Conservation (phyloP, 2,797 vertebrate species). For the Schizopygopsis malacanthus region DNA sequence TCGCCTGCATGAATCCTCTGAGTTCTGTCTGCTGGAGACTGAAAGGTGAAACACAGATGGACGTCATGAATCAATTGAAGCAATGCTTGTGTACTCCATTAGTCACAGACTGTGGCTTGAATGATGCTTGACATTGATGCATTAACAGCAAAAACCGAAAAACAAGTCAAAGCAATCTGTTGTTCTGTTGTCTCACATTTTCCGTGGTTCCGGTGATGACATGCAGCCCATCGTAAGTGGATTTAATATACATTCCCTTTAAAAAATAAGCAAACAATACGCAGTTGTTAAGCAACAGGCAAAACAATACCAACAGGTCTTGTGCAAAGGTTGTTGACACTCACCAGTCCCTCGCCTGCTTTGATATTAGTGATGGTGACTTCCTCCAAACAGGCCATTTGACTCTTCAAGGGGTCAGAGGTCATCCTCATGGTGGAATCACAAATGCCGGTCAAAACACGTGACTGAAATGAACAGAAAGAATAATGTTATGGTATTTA, state of each 20-base stretch:
- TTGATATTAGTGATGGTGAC: conserved; percentile 86
- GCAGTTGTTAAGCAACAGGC: not conserved
- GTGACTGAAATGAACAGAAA: conserved; percentile 77
- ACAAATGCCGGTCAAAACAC: conserved; percentile 87
- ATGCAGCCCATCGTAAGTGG: conserved; percentile 95
- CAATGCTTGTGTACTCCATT: not conserved
- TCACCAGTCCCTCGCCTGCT: conserved; percentile 92
- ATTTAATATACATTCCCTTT: conserved; percentile 98
- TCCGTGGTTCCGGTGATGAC: conserved; percentile 96
- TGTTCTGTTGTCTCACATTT: conserved; percentile 83
- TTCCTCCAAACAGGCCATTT: conserved; percentile 86
- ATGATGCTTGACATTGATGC: conserved; percentile 8
- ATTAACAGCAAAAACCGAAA: not conserved
- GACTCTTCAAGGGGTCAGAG: conserved; percentile 84
- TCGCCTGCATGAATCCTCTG: conserved; percentile 96
- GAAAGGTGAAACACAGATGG: conserved; percentile 28
- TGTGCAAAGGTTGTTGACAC: conserved; percentile 45
- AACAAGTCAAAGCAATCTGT: not conserved
- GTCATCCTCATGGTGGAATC: conserved; percentile 85
- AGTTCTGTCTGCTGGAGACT: conserved; percentile 94
- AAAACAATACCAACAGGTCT: not conserved
- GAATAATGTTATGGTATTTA: not conserved
- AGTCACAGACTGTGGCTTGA: not conserved
- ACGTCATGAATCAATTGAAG: conserved; percentile 43
- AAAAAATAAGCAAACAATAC: conserved; percentile 42